phyloP scores from a whole-genome alignment of 2,888 invertebrate genomes.

The Machimus atricapillus region DNA sequence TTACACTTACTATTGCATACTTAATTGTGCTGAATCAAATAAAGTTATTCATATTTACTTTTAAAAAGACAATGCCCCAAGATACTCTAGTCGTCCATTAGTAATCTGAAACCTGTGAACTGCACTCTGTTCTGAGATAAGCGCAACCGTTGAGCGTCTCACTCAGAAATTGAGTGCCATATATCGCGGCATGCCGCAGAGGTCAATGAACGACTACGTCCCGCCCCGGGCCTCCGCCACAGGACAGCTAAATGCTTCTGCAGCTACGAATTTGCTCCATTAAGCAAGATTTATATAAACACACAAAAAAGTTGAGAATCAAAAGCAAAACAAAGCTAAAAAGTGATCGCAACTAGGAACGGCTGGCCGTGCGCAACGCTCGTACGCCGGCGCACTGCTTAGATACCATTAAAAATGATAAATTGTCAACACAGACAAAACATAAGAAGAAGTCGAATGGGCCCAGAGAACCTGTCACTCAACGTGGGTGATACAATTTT shows the following conservation, averaged over 20 bases:
- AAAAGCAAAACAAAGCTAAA: neutral
- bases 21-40: neutral
- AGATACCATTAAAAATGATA: constrained; percentile 40
- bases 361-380: neutral
- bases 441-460: constrained; percentile 30
- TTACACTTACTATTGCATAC: neutral
- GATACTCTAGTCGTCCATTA: neutral
- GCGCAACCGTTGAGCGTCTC: neutral
- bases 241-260: neutral
- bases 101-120: neutral
- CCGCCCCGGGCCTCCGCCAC: neutral
- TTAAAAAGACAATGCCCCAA: neutral
- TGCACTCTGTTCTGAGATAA: neutral
- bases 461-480: constrained; percentile 25
- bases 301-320: constrained; percentile 14
- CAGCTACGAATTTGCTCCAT: constrained; percentile 37
- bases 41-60: neutral
- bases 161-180: neutral
- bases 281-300: constrained; percentile 34
- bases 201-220: constrained; percentile 16
- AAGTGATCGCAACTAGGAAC: neutral
- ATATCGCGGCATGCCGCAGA: neutral
- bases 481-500: constrained; percentile 43
- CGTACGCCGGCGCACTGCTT: neutral
- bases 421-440: constrained; percentile 38